These are phyloP conservation scores for Rhinolophus sinicus DNA, from an alignment of 2,113 vertebrate genomes.

Conservation along the genomic window DNA sequence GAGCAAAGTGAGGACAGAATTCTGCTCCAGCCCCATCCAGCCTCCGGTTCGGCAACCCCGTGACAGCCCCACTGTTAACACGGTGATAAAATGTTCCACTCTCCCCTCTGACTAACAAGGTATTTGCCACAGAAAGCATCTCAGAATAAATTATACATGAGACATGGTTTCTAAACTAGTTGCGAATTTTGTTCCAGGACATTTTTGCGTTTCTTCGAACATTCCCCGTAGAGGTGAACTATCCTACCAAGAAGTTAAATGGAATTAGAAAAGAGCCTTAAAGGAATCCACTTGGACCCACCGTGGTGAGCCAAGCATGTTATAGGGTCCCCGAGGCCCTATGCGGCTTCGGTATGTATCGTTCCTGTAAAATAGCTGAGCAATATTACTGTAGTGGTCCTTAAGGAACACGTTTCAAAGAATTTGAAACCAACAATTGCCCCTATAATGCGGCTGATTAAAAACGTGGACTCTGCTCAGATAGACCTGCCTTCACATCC, in stretches of 20 bases:
- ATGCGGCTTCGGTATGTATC: not conserved
- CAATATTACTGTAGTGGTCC: not conserved
- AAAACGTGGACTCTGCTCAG: not conserved
- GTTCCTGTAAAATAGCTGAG: not conserved
- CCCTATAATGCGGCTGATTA: not conserved
- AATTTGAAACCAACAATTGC: not conserved
- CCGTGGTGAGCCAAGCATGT: not conserved
- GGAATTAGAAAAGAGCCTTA: not conserved
- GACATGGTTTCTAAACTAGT: slow-evolving; percentile 60
- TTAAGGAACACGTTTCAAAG: not conserved
- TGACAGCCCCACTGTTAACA: not conserved
- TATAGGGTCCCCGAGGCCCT: not conserved
- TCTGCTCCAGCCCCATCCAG: not conserved
- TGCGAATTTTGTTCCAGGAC: slow-evolving; percentile 39
- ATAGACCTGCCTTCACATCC: not conserved
- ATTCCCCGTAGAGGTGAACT: slow-evolving; percentile 32
- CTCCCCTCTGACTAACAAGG: slow-evolving; percentile 56
- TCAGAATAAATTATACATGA: slow-evolving; percentile 73
- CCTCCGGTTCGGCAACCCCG: not conserved
- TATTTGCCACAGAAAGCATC: slow-evolving; percentile 56
- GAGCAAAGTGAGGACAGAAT: not conserved
- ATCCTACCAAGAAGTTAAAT: slow-evolving; percentile 11
- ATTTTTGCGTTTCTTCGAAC: slow-evolving; percentile 73
- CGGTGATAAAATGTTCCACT: not conserved
- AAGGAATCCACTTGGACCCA: not conserved